Evolutionary conservation across 2,113 vertebrate species (phyloP).

Genomic region (Gopherus flavomarginatus): DNA sequence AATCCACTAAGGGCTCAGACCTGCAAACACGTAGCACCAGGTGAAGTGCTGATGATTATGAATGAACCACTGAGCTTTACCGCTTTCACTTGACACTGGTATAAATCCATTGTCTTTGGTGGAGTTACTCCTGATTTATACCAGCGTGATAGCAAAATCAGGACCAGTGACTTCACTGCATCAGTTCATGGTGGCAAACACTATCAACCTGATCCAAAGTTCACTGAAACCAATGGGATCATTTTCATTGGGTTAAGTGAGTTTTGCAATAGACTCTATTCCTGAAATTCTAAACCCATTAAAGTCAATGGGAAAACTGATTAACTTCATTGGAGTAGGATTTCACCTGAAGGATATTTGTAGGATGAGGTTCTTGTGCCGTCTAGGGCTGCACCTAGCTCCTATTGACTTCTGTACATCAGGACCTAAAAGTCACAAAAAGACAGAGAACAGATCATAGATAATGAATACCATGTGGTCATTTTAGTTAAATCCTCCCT

Average conservation of each 20-base stretch:
- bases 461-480: neutral
- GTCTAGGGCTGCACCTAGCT: fast-evolving
- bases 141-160: neutral
- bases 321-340: neutral
- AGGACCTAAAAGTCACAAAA: neutral
- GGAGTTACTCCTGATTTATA: fast-evolving
- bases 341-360: neutral
- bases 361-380: neutral
- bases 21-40: neutral
- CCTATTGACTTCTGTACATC: neutral
- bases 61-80: neutral
- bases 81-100: neutral
- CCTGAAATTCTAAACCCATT: neutral
- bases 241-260: neutral
- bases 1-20: neutral
- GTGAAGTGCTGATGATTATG: neutral
- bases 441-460: neutral
- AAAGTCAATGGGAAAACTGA: neutral
- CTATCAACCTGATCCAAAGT: neutral
- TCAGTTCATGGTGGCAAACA: neutral
- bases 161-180: neutral
- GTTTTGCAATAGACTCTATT: neutral
- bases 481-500: neutral
- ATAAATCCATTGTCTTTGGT: fast-evolving
- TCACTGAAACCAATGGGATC: neutral